These are phyloP conservation scores for Hycleus cichorii DNA, from an alignment of 1,140 invertebrate species.

Conservation along the genomic window DNA sequence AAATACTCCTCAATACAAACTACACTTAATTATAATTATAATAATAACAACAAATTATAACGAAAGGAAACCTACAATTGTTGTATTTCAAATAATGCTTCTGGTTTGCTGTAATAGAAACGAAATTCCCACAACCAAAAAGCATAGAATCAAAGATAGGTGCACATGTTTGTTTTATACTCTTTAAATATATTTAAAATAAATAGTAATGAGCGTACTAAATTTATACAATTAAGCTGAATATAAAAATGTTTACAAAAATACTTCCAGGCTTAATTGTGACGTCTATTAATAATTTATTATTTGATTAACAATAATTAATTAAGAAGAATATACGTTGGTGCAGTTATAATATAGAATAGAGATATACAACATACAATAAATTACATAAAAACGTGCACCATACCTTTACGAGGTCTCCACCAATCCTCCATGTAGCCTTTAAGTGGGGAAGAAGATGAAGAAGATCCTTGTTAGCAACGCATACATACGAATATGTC, in stretches of 20 bases:
- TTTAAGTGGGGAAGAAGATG: constrained; percentile 86
- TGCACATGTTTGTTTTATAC: constrained; percentile 10
- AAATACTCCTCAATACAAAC: not conserved
- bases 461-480: constrained; percentile 76
- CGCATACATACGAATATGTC: constrained; percentile 35
- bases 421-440: constrained; percentile 95
- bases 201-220: not conserved
- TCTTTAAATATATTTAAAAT: too few relatives aligned
- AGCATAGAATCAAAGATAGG: constrained; percentile 6
- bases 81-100: not conserved
- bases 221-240: not conserved
- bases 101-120: not conserved
- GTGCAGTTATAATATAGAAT: not conserved
- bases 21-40: constrained; percentile 4
- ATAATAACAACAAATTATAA: constrained; percentile 2
- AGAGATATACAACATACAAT: not conserved
- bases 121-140: constrained; percentile 5
- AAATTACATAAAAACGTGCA: constrained; percentile 14
- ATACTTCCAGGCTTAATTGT: not conserved
- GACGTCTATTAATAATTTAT: too few relatives aligned
- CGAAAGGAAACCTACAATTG: constrained; percentile 7
- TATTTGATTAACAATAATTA: too few relatives aligned
- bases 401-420: constrained; percentile 86
- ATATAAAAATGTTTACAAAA: not conserved
- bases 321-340: too few relatives aligned